Percentiles rank a stretch among this genome's conserved stretches.
Evolutionary conservation across 2,797 vertebrate genomes (phyloP).

Genomic region (Ctenosaura bakeri): DNA sequence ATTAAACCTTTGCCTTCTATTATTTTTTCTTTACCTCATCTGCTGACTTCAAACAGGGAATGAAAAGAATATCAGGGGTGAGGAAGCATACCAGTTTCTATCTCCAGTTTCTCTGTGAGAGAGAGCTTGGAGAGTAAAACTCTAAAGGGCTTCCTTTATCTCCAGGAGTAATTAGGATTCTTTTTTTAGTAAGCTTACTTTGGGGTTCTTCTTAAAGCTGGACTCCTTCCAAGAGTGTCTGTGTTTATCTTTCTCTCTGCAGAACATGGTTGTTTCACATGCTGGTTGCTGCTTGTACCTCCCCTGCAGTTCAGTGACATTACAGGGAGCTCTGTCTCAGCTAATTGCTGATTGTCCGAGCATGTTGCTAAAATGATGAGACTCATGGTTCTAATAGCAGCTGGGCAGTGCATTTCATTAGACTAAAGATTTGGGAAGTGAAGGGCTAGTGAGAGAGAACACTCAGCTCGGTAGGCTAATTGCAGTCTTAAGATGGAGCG

Average conservation of each 20-base stretch:
- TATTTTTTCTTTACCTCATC: slow-evolving; percentile 3
- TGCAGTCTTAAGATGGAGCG: neutral
- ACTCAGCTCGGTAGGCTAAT: neutral
- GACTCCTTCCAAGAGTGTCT: slow-evolving; percentile 19
- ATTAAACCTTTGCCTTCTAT: neutral
- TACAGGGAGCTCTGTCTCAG: neutral
- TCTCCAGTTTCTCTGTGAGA: slow-evolving; percentile 5
- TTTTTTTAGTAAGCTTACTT: slow-evolving; percentile 30
- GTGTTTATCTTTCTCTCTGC: slow-evolving; percentile 20
- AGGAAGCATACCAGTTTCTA: neutral
- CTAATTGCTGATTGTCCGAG: slow-evolving; percentile 28
- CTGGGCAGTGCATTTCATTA: slow-evolving; percentile 27
- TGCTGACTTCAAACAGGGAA: neutral
- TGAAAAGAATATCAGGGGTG: slow-evolving; percentile 4
- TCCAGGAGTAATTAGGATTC: slow-evolving; percentile 22
- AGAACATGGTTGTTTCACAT: neutral
- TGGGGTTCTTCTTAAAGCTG: slow-evolving; percentile 27
- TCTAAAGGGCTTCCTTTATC: slow-evolving; percentile 16
- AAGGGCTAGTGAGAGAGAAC: neutral
- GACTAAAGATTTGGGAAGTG: neutral
- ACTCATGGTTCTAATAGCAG: neutral
- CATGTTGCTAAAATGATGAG: slow-evolving; percentile 11
- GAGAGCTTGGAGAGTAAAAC: neutral
- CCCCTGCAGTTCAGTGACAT: slow-evolving; percentile 17
- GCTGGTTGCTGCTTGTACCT: slow-evolving; percentile 1